phyloP scores from a whole-genome alignment of 2,888 invertebrate genomes.

The Herminia tarsipennalis region DNA sequence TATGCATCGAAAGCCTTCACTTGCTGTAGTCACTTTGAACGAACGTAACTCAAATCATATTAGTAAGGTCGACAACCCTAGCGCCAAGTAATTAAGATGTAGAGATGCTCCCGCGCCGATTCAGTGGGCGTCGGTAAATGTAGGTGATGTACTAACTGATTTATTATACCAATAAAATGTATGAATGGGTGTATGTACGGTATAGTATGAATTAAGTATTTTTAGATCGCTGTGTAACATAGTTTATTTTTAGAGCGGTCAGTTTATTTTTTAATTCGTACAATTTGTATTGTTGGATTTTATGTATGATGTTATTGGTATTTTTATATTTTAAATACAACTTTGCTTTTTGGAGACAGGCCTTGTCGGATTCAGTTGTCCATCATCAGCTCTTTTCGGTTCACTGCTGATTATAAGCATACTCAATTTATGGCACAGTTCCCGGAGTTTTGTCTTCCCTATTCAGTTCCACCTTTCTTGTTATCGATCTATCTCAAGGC shows the following conservation, averaged over 20 bases:
- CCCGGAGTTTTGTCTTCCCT: no score
- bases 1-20: no score
- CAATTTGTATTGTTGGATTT: constrained; percentile 5
- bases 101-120: constrained; percentile 7
- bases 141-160: constrained; percentile 28
- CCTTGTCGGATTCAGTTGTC: no score
- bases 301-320: no score
- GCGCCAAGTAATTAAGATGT: constrained; percentile 10
- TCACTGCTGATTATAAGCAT: no score
- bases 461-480: no score
- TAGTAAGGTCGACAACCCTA: constrained; percentile 12
- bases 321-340: no score
- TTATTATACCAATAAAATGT: constrained; percentile 18
- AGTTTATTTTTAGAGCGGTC: constrained; percentile 5
- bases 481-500: no score
- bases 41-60: neutral
- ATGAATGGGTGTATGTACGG: constrained; percentile 8
- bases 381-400: no score
- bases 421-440: no score
- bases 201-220: constrained; percentile 5
- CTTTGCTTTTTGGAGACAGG: no score
- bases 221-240: constrained; percentile 6
- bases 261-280: constrained; percentile 9
- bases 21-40: no score
- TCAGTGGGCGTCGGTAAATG: constrained; percentile 34